Base-by-base conservation (phyloP, 2,888 invertebrate species). In the Brachyptera putata region DNA sequence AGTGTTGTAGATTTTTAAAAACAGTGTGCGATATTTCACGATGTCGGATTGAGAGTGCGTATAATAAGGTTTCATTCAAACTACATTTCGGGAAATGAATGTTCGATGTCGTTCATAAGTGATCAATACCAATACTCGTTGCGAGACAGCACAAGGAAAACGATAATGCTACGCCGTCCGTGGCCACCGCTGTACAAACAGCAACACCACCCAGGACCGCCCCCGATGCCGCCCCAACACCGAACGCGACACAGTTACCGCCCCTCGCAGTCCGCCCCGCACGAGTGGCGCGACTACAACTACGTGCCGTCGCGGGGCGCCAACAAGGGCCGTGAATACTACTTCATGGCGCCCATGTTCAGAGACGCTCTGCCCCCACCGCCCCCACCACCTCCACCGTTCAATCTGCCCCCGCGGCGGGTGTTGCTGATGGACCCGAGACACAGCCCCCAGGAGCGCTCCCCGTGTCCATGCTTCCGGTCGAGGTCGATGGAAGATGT, bases 401-500 rank as follows among this genome's bases (percentile, higher is more conserved):
- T 67, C 67, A 67, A 66, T 46, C 61, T 66, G 7, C 65, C 68
- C 3, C 67, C 69, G 3, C 71, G 73, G 1, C 66, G 73, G 16
- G 69, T 75, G 71, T 69, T 73, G 70, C 57, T 74, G 63, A 67
- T 73, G 69, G 72, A 74, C 37, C 60, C 58, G 14, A 55, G 60
- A 13, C 25, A 63, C 65, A 68, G 70, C 13, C 72, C 68, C 57
- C 61, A 21, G 1, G 34, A 18, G 25, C 61, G 30, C 1, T 26
- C 26, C 24, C 36, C 39, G 16, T 58, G 60, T 37, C 49, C 56
- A 34, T 61, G 63, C 18, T 79, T 78, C 53, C 79, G 86, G 49
- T 86, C 87, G 14, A 80, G 85, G 58, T 87, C 87, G 1, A 77
- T 88, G 73, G 88, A 88, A 69, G 87, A 88, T 69, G 84, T 87